Conservation (phyloP, 2,888 invertebrate genomes). For the Toxonevra muliebris region DNA sequence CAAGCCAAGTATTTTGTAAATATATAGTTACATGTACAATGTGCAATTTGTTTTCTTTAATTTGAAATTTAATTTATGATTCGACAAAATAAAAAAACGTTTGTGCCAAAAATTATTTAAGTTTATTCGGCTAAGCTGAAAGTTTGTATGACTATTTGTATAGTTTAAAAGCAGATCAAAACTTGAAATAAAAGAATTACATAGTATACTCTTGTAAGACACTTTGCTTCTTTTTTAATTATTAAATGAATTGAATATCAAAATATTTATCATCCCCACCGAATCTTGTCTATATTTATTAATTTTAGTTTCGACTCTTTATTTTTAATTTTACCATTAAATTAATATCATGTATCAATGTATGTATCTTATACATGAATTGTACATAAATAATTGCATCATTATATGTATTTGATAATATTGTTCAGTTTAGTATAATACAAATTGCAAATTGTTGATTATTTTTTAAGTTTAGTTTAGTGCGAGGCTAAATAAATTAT, state of each 20-base stretch:
- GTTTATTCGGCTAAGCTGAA: conserved; percentile 36
- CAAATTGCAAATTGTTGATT: conserved; percentile 57
- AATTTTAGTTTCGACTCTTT: conserved; percentile 19
- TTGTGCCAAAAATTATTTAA: conserved; percentile 42
- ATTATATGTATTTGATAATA: too few species aligned
- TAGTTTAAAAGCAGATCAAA: too few species aligned
- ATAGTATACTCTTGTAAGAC: too few species aligned
- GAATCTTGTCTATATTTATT: conserved; percentile 39
- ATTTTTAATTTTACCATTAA: conserved; percentile 17
- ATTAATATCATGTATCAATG: neutral
- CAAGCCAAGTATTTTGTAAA: conserved; percentile 20
- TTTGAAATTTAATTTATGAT: neutral
- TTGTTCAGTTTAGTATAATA: too few species aligned
- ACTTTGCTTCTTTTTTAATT: neutral
- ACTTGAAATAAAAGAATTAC: too few species aligned
- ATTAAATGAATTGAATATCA: conserved; percentile 15
- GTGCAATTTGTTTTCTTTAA: conserved; percentile 10
- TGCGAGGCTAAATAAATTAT: conserved; percentile 59
- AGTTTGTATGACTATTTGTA: too few species aligned
- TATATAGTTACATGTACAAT: conserved; percentile 45
- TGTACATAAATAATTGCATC: too few species aligned
- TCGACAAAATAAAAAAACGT: conserved; percentile 1
- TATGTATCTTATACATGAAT: too few species aligned
- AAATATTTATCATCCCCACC: conserved; percentile 54
- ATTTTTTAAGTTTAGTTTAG: conserved; percentile 65